phyloP scores from a whole-genome alignment of 2,797 vertebrate genomes.

The Pelodytes ibericus region DNA sequence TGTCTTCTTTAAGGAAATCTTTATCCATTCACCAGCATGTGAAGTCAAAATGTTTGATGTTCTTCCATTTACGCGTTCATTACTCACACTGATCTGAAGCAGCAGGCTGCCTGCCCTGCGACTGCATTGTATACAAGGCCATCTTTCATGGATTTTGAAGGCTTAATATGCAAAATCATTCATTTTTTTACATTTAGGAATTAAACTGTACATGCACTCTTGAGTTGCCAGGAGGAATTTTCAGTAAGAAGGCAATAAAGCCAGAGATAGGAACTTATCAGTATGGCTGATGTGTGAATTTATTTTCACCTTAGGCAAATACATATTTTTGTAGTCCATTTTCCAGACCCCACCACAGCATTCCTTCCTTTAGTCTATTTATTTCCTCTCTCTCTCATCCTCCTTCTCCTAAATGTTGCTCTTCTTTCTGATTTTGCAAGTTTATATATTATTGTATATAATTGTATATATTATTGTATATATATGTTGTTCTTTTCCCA shows the following conservation, averaged over 20 bases:
- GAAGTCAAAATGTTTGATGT: conserved; percentile 49
- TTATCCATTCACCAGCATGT: conserved; percentile 25
- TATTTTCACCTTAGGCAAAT: too few relatives aligned
- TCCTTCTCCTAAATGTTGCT: too few relatives aligned
- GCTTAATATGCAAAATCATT: conserved; percentile 33
- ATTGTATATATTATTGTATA: too few relatives aligned
- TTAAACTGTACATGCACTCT: conserved; percentile 15
- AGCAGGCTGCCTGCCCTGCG: conserved; percentile 14
- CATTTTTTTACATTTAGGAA: conserved; percentile 14
- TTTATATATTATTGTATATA: too few relatives aligned
- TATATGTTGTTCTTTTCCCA: too few relatives aligned
- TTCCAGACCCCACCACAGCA: too few relatives aligned
- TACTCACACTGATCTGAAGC: conserved; percentile 34
- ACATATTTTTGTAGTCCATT: too few relatives aligned
- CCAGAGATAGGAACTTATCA: too few relatives aligned
- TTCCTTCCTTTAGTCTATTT: too few relatives aligned
- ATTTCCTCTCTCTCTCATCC: too few relatives aligned
- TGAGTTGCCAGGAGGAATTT: not conserved
- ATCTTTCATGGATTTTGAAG: conserved; percentile 36
- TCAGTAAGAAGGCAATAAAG: not conserved
- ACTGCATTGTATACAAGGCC: conserved; percentile 33
- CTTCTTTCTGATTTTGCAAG: too few relatives aligned
- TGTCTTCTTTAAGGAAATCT: conserved; percentile 16
- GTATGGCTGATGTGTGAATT: too few relatives aligned
- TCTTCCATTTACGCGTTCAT: conserved; percentile 34